Evolutionary conservation across 2,113 vertebrate species (phyloP), one percentile per base, ranked within the genome.

Genomic region (Aphyosemion australe): DNA sequence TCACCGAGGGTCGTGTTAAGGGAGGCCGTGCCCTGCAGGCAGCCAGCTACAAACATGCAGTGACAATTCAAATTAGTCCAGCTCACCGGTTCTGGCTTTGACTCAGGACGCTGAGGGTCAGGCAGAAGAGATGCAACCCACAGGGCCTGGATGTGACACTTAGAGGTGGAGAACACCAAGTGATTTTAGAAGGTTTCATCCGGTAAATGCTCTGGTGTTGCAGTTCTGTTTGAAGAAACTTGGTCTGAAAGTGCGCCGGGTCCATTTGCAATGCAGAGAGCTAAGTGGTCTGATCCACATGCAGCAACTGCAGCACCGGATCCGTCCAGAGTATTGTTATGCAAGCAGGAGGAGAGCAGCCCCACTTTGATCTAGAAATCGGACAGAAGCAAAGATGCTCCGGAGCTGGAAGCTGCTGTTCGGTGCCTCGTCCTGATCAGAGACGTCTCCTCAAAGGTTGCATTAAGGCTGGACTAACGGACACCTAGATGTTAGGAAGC

Each of bases 1-100:
- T 61, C 52, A 42, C 48, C 10, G 71, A 65, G 75, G 70, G 54
- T 78, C 26, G 16, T 43, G 56, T 3, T 45, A 61, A 76, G 78
- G 62, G 69, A 84, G 73, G 56, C 56, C 19, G 70, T 69, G 59
- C 75, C 87, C 83, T 59, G 69, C 41, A 67, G 78, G 78, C 79
- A 46, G 76, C 61, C 73, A 52, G 45, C 74, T 52, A 74, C 71
- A 82, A 85, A 83, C 69, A 78, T 52, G 78, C 79, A 80, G 74
- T 86, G 83, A 88, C 83, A 84, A 82, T 82, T 85, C 66, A 63
- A 53, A 89, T 86, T 84, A 86, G 78, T 83, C 63, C 80, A 79
- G 73, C 83, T 65, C 70, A 82, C 65, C 78, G 78, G 78, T 34
- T 80, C 80, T 62, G 65, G 66, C 79, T 79, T 67, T 83, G 82